These are phyloP conservation scores for Oriolus oriolus DNA, from an alignment of 2,113 vertebrate genomes.

Conservation along the genomic window DNA sequence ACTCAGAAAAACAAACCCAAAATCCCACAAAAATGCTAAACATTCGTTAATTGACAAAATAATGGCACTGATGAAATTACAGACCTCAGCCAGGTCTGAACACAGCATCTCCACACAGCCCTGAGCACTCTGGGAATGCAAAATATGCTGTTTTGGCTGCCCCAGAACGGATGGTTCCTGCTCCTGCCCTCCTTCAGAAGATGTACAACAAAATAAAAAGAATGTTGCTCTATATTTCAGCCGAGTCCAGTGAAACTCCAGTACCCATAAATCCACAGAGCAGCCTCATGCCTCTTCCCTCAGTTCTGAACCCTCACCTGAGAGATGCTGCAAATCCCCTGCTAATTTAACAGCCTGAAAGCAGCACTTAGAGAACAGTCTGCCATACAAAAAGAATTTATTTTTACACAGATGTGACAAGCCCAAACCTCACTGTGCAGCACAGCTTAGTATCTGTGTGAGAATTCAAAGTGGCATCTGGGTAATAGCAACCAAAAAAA, in stretches of 20 bases:
- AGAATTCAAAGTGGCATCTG: slow-evolving; percentile 31
- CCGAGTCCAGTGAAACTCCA: not conserved
- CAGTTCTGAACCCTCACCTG: not conserved
- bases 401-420: not conserved
- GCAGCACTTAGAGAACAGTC: not conserved
- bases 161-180: not conserved
- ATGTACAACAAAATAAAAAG: not conserved
- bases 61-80: not conserved
- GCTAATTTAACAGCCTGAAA: not conserved
- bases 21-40: not conserved
- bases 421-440: not conserved
- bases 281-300: not conserved
- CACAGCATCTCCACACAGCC: not conserved
- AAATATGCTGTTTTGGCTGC: not conserved
- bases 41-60: not conserved
- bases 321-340: not conserved
- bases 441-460: not conserved
- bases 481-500: not conserved
- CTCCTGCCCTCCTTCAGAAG: not conserved
- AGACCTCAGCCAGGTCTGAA: not conserved
- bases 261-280: not conserved
- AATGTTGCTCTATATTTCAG: not conserved
- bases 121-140: not conserved
- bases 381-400: not conserved
- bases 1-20: not conserved